phyloP scores from a whole-genome alignment of 30 jellyfish, hydroid and myxozoan genomes.

The Aurelia aurita region DNA sequence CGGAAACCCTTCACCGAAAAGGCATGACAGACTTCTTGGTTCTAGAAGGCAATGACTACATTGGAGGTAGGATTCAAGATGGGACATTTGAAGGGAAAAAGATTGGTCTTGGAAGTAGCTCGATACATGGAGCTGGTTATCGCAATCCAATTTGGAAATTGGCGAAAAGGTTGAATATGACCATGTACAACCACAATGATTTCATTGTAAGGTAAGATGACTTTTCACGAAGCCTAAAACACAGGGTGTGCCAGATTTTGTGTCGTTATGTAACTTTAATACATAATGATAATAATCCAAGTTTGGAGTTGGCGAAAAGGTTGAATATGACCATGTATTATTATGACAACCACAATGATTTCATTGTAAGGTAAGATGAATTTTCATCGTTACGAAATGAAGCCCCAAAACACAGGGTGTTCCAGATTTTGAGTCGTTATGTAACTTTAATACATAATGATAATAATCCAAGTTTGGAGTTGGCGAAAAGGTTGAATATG shows the following conservation, averaged over 20 bases:
- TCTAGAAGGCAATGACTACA: slow-evolving; percentile 71
- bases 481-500: no score
- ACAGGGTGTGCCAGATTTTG: no score
- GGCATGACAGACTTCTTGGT: slow-evolving; percentile 62
- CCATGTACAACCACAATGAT: slow-evolving; percentile 51
- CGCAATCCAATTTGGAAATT: slow-evolving; percentile 59
- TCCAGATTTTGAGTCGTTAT: no score
- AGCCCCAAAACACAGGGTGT: no score
- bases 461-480: no score
- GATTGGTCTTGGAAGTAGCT: slow-evolving; percentile 71
- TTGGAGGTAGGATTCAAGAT: slow-evolving; percentile 68
- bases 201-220: slow-evolving; percentile 57
- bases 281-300: no score
- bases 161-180: slow-evolving; percentile 62
- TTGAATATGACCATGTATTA: no score
- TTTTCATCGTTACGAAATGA: background rate
- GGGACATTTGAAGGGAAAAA: slow-evolving; percentile 33
- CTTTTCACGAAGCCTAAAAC: background rate
- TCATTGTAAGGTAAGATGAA: slow-evolving; percentile 52
- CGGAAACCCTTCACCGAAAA: slow-evolving; percentile 57
- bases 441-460: no score
- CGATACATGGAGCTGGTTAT: slow-evolving; percentile 41
- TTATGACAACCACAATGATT: no score
- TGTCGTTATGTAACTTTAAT: no score
- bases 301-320: no score